Percentiles rank a stretch among this genome's conserved stretches.
Conservation (phyloP, 37 sponge, comb jelly and placozoan species). For the Halisarca cf. caerulea region DNA sequence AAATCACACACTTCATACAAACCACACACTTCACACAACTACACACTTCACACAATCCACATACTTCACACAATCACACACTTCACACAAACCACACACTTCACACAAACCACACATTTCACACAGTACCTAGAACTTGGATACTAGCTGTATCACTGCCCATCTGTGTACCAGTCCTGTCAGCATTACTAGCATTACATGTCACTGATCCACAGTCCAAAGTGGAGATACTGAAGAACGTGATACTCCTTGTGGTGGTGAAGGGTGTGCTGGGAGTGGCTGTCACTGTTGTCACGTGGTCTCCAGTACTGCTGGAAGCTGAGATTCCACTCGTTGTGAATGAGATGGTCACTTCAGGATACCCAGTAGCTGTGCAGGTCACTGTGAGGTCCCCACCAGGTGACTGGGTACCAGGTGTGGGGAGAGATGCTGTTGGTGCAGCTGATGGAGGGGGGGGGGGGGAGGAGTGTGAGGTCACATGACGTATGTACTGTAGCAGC, state of each 20-base stretch:
- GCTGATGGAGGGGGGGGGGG: not conserved
- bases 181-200: not conserved
- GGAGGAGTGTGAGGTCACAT: too few relatives aligned
- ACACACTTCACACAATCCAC: too few relatives aligned
- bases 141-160: not conserved
- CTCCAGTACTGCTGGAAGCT: not conserved
- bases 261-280: conserved; percentile 1
- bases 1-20: too few relatives aligned
- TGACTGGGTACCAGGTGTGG: not conserved
- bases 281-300: not conserved
- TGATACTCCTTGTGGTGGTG: not conserved
- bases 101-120: too few relatives aligned
- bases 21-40: too few relatives aligned
- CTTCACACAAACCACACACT: too few relatives aligned
- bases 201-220: conserved; percentile 23
- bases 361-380: conserved; percentile 6
- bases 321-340: not conserved
- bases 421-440: not conserved
- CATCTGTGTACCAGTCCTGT: not conserved
- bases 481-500: not conserved
- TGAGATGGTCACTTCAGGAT: conserved; percentile 17
- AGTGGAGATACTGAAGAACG: not conserved
- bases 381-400: conserved; percentile 1
- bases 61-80: too few relatives aligned
- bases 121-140: not conserved